Base-by-base conservation (phyloP, 2,113 vertebrate species). In the Apistogramma diplotaenia region DNA sequence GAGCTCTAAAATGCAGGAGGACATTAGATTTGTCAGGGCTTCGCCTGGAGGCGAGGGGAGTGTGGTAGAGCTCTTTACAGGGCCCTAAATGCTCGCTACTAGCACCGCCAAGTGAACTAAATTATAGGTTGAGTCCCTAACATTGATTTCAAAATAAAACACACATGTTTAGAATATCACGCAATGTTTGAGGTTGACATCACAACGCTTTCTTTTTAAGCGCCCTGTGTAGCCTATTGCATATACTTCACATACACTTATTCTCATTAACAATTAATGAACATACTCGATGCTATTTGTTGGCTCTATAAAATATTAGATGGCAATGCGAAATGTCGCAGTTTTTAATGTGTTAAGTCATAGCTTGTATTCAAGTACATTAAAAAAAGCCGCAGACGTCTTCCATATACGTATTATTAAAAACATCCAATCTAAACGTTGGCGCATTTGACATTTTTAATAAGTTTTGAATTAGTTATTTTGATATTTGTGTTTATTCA, bases 71-170 rank as follows among this genome's bases (percentile, higher is more conserved):
- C 84, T 84, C 81, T 78, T 53, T 56, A 71, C 78, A 78, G 76
- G 67, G 83, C 76, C 80, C 87, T 85, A 86, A 79, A 90, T 76
- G 84, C 78, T 87, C 62, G 61, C 88, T 73, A 88, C 59, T 67
- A 79, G 58, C 40, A 72, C 13, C 4, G 74, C 83, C 73, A 88
- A 87, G n/a, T 12, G 49, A 53, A 3, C 13, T 31, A 37, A 5
- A 51, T 65, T 65, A 11, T 5, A 61, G 40, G 7, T 1, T 5
- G 3, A 70, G 33, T 84, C 90, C 83, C 84, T 73, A 19, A 13
- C 0, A 5, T 4, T 1, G 0, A 6, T 84, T 91, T 89, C 89
- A 92, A 79, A 90, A 85, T 92, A 88, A 86, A 77, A 49, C 19
- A 2, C n/a, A 46, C 12, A 8, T 31, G 53, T 72, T 33, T 49